Evolutionary conservation across 1,140 invertebrate species (phyloP), one percentile per base, ranked within the genome.

Genomic region (Melitaea cinxia): DNA sequence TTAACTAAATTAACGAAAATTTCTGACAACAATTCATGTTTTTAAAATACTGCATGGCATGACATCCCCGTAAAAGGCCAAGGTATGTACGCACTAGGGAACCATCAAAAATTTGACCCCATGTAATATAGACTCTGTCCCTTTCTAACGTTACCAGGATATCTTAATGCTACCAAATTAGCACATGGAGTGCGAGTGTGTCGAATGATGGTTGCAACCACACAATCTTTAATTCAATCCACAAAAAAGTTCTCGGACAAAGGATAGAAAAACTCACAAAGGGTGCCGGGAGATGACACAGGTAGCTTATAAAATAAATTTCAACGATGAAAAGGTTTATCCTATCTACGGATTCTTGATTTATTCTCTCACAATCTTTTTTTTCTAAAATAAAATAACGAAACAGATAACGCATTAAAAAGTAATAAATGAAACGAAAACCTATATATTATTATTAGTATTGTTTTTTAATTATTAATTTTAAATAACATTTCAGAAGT

Each of bases 161-260:
- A 17, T 17, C 42, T 76, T 82, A 76, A 82, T 80, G 72, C 69
- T 68, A 78, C 72, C 75, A 80, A 83, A 88, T 87, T 85, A 89
- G 76, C 81, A 81, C 77, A 65, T 73, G 83, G 85, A 84, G 87
- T 89, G 83, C 67, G 73, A 70, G 80, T 77, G 79, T 73, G 75
- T 84, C 83, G 75, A 87, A 88, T 83, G 70, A 59, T 84, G 69
- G 74, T 68, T 79, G 77, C 79, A 81, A 80, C 82, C 80, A 79
- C 80, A 85, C 81, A 84, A 84, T 70, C 59, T 61, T 77, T 83
- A 85, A 85, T 82, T 81, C 73, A 81, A 82, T 83, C 73, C 67
- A 73, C 61, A 77, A 76, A 83, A 86, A 88, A 83, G 70, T 26
- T 17, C 68, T 65, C 66, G 47, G 60, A 82, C 82, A 83, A 77